Evolutionary conservation across 2,888 invertebrate genomes (phyloP).

Genomic region (Thereva nobilitata): DNA sequence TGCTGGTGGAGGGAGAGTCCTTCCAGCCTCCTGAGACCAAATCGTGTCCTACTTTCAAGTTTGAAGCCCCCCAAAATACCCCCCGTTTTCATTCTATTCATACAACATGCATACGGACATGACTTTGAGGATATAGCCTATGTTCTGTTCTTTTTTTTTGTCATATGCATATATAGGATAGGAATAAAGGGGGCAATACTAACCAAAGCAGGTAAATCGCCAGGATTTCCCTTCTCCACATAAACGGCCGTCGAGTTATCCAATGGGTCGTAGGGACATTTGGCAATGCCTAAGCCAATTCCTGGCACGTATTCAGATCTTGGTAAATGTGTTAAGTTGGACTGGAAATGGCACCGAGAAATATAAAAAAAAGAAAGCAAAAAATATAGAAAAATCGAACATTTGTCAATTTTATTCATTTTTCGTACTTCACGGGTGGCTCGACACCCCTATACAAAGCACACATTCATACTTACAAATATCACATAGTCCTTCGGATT

Average conservation of each 20-base stretch:
- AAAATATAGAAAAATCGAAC: constrained; percentile 42
- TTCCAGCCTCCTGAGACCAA: constrained; percentile 33
- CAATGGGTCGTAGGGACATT: constrained; percentile 97
- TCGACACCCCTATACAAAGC: not conserved
- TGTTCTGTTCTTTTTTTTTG: constrained; percentile 17
- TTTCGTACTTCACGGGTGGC: constrained; percentile 4
- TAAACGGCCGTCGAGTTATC: constrained; percentile 98
- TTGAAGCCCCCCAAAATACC: too few relatives aligned
- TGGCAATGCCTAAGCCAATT: constrained; percentile 91
- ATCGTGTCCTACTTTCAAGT: constrained; percentile 4
- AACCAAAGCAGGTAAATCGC: constrained; percentile 82
- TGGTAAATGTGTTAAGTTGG: constrained; percentile 86
- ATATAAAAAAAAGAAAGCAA: constrained; percentile 46
- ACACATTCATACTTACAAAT: constrained; percentile 72
- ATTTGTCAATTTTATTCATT: constrained; percentile 39
- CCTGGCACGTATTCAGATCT: constrained; percentile 90
- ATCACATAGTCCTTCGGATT: constrained; percentile 94
- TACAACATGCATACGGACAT: constrained; percentile 6
- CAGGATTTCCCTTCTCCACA: constrained; percentile 95
- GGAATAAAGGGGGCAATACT: constrained; percentile 46
- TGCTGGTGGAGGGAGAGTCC: constrained; percentile 34
- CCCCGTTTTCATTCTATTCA: too few relatives aligned
- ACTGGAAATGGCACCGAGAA: constrained; percentile 63
- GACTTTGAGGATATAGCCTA: constrained; percentile 10
- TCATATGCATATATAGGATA: not conserved